A percentile compares a stretch with the other conserved stretches of the same genome.
These are phyloP conservation scores for Lamellibrachia columna DNA, from an alignment of 2,888 invertebrate species.

Conservation along the genomic window DNA sequence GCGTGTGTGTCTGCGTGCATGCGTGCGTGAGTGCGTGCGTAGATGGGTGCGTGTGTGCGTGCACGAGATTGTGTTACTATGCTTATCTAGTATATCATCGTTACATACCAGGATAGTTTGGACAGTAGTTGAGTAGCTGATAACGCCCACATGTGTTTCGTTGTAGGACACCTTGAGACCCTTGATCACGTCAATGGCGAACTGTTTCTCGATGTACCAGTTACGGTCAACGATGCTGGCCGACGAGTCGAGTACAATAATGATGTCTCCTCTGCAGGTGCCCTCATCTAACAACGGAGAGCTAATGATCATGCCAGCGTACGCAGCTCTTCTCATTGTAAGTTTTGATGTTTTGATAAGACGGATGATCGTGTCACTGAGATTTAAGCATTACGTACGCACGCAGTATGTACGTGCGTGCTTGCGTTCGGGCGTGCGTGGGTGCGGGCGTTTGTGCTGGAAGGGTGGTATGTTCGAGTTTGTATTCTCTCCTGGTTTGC, in stretches of 20 bases:
- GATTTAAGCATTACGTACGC: no score
- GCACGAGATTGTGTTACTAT: neutral
- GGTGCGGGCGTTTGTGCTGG: no score
- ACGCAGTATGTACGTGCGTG: neutral
- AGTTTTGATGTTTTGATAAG: no score
- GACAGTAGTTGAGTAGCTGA: slow-evolving; percentile 8
- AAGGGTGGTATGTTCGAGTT: neutral
- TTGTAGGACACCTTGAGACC: neutral
- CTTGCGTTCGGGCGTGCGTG: neutral
- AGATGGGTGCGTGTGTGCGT: neutral
- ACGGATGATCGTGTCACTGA: no score
- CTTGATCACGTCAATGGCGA: slow-evolving; percentile 21
- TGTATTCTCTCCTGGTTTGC: neutral
- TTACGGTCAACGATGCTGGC: neutral
- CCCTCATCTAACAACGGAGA: neutral
- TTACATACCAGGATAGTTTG: neutral
- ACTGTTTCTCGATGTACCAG: slow-evolving; percentile 21
- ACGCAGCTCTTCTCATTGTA: no score
- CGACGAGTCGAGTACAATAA: neutral
- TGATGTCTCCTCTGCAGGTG: neutral
- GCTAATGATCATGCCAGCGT: no score
- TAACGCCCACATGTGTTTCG: slow-evolving; percentile 7
- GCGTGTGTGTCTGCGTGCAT: neutral
- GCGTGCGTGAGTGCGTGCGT: neutral
- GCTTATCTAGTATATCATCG: neutral